These are phyloP conservation scores for mouse (Mus musculus) DNA, from an alignment of 2,113 vertebrate genomes.

Conservation along the genomic window GRCm39 chr10:114186501-114187000, in stretches of 20 bases:
- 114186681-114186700: conserved; percentile 51
- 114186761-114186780: neutral
- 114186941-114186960: neutral
- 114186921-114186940: neutral
- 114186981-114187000: conserved; percentile 41
- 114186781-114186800: conserved; percentile 61
- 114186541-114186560: neutral
- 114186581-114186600: neutral
- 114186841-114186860: neutral
- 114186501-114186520: neutral
- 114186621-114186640: conserved; percentile 26
- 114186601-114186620: conserved; percentile 4
- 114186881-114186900: neutral
- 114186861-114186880: neutral
- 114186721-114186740: conserved; percentile 7
- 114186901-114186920: conserved; percentile 59
- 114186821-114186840: conserved; percentile 22
- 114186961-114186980: conserved; percentile 2
- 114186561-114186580: neutral
- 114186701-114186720: neutral
- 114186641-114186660: conserved; percentile 54
- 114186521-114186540: conserved; percentile 10
- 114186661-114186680: conserved; percentile 62
- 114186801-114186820: conserved; percentile 66
- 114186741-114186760: conserved; percentile 14